A percentile compares a stretch with the other conserved stretches of the same genome.
These are phyloP conservation scores for Spilosoma lubricipeda DNA, from an alignment of 2,888 invertebrate species.

Conservation along the genomic window DNA sequence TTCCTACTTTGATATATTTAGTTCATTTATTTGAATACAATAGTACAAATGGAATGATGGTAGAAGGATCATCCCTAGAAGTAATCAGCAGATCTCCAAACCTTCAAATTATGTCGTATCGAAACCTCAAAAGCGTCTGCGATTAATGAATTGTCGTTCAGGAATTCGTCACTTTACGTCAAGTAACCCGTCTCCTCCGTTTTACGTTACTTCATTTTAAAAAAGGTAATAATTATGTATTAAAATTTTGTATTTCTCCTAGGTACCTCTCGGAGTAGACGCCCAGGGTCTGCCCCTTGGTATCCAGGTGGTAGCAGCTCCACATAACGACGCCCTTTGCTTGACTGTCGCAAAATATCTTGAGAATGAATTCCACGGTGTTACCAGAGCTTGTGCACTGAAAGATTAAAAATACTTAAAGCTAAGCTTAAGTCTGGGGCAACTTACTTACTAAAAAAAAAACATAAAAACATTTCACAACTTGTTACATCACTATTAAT, in stretches of 20 bases:
- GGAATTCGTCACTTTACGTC: too few relatives aligned
- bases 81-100: too few relatives aligned
- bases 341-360: slow-evolving; percentile 92
- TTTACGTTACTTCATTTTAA: too few relatives aligned
- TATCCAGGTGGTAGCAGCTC: slow-evolving; percentile 91
- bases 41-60: too few relatives aligned
- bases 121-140: too few relatives aligned
- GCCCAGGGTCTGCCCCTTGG: slow-evolving; percentile 92
- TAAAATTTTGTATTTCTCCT: slow-evolving; percentile 20
- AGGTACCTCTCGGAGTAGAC: slow-evolving; percentile 92
- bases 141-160: too few relatives aligned
- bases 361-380: slow-evolving; percentile 92
- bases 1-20: too few relatives aligned
- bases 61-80: too few relatives aligned
- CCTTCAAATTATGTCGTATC: too few relatives aligned
- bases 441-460: neutral
- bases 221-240: too few relatives aligned
- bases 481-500: neutral
- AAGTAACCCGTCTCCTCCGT: too few relatives aligned
- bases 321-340: slow-evolving; percentile 91
- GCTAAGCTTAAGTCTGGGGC: neutral
- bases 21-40: too few relatives aligned
- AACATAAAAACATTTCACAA: neutral
- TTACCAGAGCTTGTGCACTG: slow-evolving; percentile 86
- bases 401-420: slow-evolving; percentile 42